These are phyloP conservation scores for Rissa tridactyla DNA, from an alignment of 2,113 vertebrate species.

Conservation along the genomic window DNA sequence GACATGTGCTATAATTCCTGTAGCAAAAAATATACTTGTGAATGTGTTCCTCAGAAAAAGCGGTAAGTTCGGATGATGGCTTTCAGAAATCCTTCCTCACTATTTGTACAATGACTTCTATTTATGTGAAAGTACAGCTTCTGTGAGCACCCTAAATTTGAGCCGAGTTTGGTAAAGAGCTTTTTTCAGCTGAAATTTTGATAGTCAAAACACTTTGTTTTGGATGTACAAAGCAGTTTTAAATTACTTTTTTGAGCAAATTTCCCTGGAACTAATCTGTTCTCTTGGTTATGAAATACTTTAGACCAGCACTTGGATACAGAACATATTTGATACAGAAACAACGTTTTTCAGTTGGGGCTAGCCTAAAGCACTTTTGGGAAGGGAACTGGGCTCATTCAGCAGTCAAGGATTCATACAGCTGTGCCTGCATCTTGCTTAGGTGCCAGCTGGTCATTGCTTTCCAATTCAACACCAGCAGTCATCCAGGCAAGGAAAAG, in stretches of 20 bases:
- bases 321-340: not conserved
- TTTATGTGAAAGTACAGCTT: not conserved
- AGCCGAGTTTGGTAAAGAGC: not conserved
- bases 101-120: not conserved
- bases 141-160: not conserved
- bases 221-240: not conserved
- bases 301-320: not conserved
- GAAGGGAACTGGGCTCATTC: not conserved
- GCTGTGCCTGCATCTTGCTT: not conserved
- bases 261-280: not conserved
- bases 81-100: not conserved
- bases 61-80: not conserved
- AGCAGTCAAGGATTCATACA: not conserved
- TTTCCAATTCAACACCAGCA: not conserved
- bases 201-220: not conserved
- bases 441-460: not conserved
- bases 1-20: slow-evolving; percentile 11
- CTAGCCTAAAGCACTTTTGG: not conserved
- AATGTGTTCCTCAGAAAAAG: not conserved
- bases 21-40: slow-evolving; percentile 32
- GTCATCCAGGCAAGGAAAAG: not conserved
- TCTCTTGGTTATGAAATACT: not conserved
- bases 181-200: not conserved
- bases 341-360: not conserved
- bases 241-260: not conserved